These are phyloP conservation scores for Ichneumoninae sp. DNA, from an alignment of 2,888 invertebrate species.

Conservation along the genomic window DNA sequence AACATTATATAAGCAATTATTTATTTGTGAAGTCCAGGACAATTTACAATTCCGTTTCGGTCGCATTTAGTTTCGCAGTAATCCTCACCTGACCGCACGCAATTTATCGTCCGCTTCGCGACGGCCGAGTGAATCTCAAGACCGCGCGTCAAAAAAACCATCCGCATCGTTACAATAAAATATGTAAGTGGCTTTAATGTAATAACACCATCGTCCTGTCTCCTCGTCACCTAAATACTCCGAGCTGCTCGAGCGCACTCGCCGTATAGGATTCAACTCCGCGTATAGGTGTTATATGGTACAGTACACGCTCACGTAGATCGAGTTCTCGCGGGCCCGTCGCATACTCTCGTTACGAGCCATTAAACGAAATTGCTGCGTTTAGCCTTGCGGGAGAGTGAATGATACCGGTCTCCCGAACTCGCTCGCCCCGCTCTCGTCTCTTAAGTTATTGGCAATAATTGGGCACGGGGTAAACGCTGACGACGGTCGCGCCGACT, in stretches of 20 bases:
- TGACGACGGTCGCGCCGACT: slow-evolving; percentile 3
- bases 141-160: background rate
- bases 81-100: too few species aligned
- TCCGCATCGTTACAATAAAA: slow-evolving; percentile 38
- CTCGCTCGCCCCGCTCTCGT: slow-evolving; percentile 32
- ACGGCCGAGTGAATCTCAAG: too few species aligned
- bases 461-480: slow-evolving; percentile 31
- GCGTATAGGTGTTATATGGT: background rate
- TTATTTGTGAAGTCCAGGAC: too few species aligned
- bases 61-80: too few species aligned
- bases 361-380: slow-evolving; percentile 70
- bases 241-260: slow-evolving; percentile 4
- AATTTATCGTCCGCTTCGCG: background rate
- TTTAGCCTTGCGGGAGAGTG: slow-evolving; percentile 66
- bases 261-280: background rate
- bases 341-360: slow-evolving; percentile 65
- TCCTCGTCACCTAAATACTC: slow-evolving; percentile 13
- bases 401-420: slow-evolving; percentile 58
- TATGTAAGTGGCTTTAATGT: slow-evolving; percentile 40
- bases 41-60: too few species aligned
- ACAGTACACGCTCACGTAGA: slow-evolving; percentile 32
- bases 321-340: slow-evolving; percentile 46
- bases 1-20: too few species aligned
- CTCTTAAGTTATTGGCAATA: slow-evolving; percentile 51
- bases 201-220: slow-evolving; percentile 30